phyloP scores from a whole-genome alignment of 1,140 invertebrate genomes.

The Tribolium castaneum region DNA sequence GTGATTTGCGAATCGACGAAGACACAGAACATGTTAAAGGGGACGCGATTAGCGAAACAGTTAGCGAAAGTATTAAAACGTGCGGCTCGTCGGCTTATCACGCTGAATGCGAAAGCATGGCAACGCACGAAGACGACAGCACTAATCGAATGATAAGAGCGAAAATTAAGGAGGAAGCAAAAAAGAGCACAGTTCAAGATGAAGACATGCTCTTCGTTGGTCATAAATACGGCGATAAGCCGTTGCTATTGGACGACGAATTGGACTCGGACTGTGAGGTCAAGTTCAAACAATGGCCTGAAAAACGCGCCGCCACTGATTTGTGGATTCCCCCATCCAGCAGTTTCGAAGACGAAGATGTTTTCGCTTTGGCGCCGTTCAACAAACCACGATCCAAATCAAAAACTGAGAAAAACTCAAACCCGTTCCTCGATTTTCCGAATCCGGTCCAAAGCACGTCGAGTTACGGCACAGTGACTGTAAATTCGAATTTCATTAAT shows the following conservation, averaged over 20 bases:
- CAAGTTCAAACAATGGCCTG: conserved; percentile 58
- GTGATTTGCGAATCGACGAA: conserved; percentile 72
- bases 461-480: conserved; percentile 53
- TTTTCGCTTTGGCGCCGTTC: conserved; percentile 82
- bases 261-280: conserved; percentile 73
- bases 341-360: conserved; percentile 67
- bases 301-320: conserved; percentile 57
- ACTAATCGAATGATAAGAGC: conserved; percentile 63
- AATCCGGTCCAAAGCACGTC: conserved; percentile 49
- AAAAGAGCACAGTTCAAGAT: conserved; percentile 51
- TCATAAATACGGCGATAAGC: conserved; percentile 83
- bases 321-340: conserved; percentile 59
- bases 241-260: conserved; percentile 83
- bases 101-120: conserved; percentile 77
- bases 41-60: conserved; percentile 69
- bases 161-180: conserved; percentile 60
- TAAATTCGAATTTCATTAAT: conserved; percentile 51
- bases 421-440: conserved; percentile 53
- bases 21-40: conserved; percentile 60
- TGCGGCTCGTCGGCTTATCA: conserved; percentile 78
- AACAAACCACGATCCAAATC: conserved; percentile 66
- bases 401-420: conserved; percentile 52
- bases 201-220: conserved; percentile 73
- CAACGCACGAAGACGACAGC: conserved; percentile 72
- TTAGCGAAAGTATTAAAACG: conserved; percentile 75